Base-by-base conservation (phyloP, 2,888 invertebrate species). In the Balanococcus diminutus region DNA sequence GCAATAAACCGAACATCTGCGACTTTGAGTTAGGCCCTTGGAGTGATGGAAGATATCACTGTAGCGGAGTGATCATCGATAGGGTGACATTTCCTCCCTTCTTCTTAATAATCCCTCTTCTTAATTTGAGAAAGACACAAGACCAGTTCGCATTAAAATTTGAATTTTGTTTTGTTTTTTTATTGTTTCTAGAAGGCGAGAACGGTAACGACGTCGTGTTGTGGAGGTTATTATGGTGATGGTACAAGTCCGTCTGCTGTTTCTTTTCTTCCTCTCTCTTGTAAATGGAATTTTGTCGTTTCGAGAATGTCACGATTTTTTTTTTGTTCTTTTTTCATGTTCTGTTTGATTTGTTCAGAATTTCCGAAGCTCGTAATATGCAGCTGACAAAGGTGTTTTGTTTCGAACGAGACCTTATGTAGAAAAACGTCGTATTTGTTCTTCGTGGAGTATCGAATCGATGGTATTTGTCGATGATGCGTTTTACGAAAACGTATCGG, bases 121-220 rank as follows among this genome's bases (percentile, higher is more conserved):
- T 36, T 36, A 16, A 61, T 61, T 19, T 22, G 56, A 67, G 31
- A 61, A 46, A 46, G n/a, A n/a, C 6, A 2, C 46, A 4, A 56
- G 2, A 56, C 28, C n/a, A 67, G 16, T 31, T 67, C 28, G 28
- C 67, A 67, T 67, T 16, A 67, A 67, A 67, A 67, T 67, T 67
- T 79, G 31, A 14, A 36, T 79, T 79, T 79, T 79, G 75, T 79
- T 79, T n/a, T 79, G 75, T 79, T 79, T 79, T 79, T 67, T 67
- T 67, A 67, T 67, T 67, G 25, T 67, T 67, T 67, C 67, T 67
- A 67, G 67, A 67, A 67, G 61, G 61, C 25, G 61, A 61, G 25
- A 61, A 61, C 61, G 61, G 46, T 46, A 56, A 56, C 56, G 56
- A 19, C 56, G 56, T 67, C 67, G 67, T 67, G 22, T 56, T 56